Evolutionary conservation across 2,797 vertebrate species (phyloP).

Genomic region (Eutrigla gurnardus): DNA sequence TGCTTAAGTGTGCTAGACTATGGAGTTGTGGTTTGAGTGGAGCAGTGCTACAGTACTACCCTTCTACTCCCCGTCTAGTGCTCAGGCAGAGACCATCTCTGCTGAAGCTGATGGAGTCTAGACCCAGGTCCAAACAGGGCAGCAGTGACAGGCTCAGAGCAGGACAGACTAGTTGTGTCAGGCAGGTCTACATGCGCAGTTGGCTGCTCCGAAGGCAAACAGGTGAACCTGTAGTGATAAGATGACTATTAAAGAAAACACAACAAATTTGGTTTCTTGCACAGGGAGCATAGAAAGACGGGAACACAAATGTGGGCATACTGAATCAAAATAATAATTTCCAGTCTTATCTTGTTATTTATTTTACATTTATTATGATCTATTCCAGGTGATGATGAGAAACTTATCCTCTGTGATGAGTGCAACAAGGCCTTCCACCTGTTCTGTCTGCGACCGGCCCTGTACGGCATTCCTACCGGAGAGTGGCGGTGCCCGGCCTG

Average conservation of each 20-base stretch:
- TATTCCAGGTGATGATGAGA: constrained; percentile 93
- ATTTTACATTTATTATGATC: not conserved
- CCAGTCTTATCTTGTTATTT: not conserved
- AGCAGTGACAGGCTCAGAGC: constrained; percentile 40
- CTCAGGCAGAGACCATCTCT: constrained; percentile 35
- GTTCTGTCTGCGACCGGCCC: constrained; percentile 94
- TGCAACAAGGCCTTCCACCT: constrained; percentile 99
- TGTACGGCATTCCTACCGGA: constrained; percentile 92
- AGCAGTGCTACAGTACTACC: not conserved
- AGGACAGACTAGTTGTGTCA: constrained; percentile 70
- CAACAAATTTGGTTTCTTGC: not conserved
- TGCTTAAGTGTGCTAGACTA: not conserved
- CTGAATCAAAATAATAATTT: not conserved
- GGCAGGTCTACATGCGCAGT: constrained; percentile 63
- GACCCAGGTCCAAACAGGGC: constrained; percentile 43
- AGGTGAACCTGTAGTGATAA: constrained; percentile 66
- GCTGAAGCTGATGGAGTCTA: constrained; percentile 57
- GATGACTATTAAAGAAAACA: not conserved
- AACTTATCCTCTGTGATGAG: constrained; percentile 96
- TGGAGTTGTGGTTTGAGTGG: constrained; percentile 20
- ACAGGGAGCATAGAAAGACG: not conserved
- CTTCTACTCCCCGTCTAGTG: constrained; percentile 55
- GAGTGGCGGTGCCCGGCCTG: constrained; percentile 98
- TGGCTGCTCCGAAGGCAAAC: constrained; percentile 28
- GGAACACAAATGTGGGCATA: not conserved